Evolutionary conservation across 92 coral and sea anemone species (phyloP), one percentile per base, ranked within the genome.

Genomic region (Parazoanthus darwini): DNA sequence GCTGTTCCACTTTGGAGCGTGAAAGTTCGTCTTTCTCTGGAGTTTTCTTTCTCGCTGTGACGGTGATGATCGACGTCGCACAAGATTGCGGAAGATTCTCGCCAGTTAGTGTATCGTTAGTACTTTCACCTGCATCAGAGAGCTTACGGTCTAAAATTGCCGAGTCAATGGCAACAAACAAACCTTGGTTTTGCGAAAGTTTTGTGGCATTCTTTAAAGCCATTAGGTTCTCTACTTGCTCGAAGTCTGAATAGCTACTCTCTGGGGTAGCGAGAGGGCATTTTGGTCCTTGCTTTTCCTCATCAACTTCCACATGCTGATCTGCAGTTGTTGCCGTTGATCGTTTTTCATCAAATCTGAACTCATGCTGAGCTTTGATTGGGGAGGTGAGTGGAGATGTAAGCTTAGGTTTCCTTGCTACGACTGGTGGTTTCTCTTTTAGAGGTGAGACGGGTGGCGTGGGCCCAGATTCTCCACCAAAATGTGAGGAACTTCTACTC

Each of bases 221-320:
- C 78, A 33, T 44, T 16, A 48, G 56, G 22, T 73, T 84, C 63
- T 83, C 77, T 42, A 70, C 87, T 73, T 84, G 66, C 44, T 84
- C 87, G 25, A 68, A 84, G 72, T 84, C 87, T 5, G 87, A 68
- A 48, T 71, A 84, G 20, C 87, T 84, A 50, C 87, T 84, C 79
- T 84, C 87, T 20, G 87, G 87, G 44, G 87, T 84, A 11, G 87
- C 87, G 56, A 84, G 87, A 43, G 87, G 87, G 48, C 87, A 84
- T 48, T 84, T 15, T 84, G 26, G 37, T 26, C 25, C 66, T 33
- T 67, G 74, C 22, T 68, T 14, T 16, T 84, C 78, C 26, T 16
- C 65, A 29, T 43, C 39, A 26, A 44, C 16, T 15, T 29, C 35
- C 11, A 25, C 13, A 18, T n/a, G 29, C 35, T 26, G 79, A 70